A percentile compares a stretch with the other conserved stretches of the same genome.
These are phyloP conservation scores for Trichacis sp. DNA, from an alignment of 2,888 invertebrate genomes.

Conservation along the genomic window DNA sequence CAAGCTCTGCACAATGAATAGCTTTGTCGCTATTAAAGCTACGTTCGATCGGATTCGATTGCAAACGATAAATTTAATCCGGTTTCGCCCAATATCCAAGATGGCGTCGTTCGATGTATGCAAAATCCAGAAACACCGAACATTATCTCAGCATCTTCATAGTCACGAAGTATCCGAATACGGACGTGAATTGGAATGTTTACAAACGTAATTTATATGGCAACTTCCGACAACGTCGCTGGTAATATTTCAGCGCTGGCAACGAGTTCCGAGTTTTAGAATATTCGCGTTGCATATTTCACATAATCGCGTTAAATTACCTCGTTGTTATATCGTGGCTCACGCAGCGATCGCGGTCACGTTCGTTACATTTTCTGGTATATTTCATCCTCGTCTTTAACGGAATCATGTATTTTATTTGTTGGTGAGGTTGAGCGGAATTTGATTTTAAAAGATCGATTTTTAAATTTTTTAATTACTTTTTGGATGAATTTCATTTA, in stretches of 20 bases:
- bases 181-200: slow-evolving; percentile 27
- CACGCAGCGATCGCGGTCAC: slow-evolving; percentile 29
- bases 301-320: slow-evolving; percentile 37
- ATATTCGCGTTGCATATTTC: slow-evolving; percentile 26
- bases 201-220: slow-evolving; percentile 24
- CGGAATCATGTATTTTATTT: slow-evolving; percentile 10
- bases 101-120: not conserved
- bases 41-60: not conserved
- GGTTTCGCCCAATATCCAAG: not conserved
- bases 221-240: slow-evolving; percentile 26
- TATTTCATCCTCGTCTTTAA: slow-evolving; percentile 17
- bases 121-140: slow-evolving; percentile 1
- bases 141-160: slow-evolving; percentile 5
- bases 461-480: too few relatives aligned
- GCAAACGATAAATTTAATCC: not conserved
- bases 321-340: slow-evolving; percentile 21
- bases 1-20: not conserved
- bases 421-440: not conserved
- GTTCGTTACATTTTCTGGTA: slow-evolving; percentile 25
- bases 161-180: slow-evolving; percentile 12
- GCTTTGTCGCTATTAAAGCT: not conserved
- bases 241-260: slow-evolving; percentile 30
- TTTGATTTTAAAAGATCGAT: too few relatives aligned
- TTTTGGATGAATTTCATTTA: not conserved
- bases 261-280: slow-evolving; percentile 28